Evolutionary conservation across 2,888 invertebrate genomes (phyloP), one percentile per base, ranked within the genome.

Genomic region (Trissoscelio sp.): DNA sequence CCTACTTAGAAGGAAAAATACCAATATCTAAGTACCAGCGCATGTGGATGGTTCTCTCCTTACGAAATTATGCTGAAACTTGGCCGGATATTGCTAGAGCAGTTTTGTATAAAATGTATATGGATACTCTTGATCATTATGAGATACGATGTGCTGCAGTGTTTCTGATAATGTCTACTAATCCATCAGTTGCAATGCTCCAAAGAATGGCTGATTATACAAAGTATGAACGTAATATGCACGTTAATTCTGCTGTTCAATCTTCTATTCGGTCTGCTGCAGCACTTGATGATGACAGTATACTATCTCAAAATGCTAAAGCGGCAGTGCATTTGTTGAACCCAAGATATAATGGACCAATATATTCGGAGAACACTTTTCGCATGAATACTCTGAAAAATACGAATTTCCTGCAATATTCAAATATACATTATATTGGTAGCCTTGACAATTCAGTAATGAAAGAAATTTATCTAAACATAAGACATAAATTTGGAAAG

Each of bases 141-240:
- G 94, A 95, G 91, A 92, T 95, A 5, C 93, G 96, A 86, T 93
- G 93, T 46, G 93, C 94, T 55, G 95, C 95, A 51, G 93, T 95
- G 0, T 92, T 92, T 72, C 92, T 93, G 62, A 90, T 96, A 77
- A 94, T 95, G 92, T 92, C 92, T 84, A 92, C 94, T 11, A 91
- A 92, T 44, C 95, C 95, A 28, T 93, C 94, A 6, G 90, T 92
- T 16, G 92, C 92, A 11, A 94, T 95, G 93, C 93, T 96, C 87
- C 94, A 95, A 91, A 92, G 93, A 28, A 95, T 96, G 94, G 96
- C 96, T 18, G 92, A 93, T 86, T 93, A 93, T 91, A 95, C 95
- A 5, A 93, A 95, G 83, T 89, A 92, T 57, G 96, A 96, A 86
- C 92, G 92, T 14, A 94, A 93, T 87, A 91, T 93, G 58, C 93